Percentiles rank a stretch among this genome's conserved stretches.
Evolutionary conservation across 2,113 vertebrate species (phyloP).

Genomic region (Tetrax tetrax): DNA sequence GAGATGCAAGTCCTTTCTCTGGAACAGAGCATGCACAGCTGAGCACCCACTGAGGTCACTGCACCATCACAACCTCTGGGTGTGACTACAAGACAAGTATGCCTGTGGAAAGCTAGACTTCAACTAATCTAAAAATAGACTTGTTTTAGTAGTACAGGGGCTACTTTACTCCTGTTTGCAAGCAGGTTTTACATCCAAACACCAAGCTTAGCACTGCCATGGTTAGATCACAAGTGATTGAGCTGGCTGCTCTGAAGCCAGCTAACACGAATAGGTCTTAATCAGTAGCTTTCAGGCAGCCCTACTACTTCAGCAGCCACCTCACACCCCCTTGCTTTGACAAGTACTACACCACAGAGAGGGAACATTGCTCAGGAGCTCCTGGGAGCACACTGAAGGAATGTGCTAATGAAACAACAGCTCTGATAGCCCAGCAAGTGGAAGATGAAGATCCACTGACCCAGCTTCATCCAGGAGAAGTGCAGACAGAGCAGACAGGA

Average conservation of each 20-base stretch:
- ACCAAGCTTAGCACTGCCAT: fast-evolving
- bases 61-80: fast-evolving
- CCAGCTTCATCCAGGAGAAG: background rate
- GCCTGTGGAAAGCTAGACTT: background rate
- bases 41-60: background rate
- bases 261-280: background rate
- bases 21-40: background rate
- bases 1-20: background rate
- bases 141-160: background rate
- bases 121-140: background rate
- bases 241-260: background rate
- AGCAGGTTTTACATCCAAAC: background rate
- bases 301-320: background rate
- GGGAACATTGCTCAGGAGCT: background rate
- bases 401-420: background rate
- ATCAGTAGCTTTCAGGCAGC: background rate
- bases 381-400: background rate
- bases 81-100: background rate
- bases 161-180: background rate
- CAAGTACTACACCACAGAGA: background rate
- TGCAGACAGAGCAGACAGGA: background rate
- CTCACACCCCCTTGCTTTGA: background rate
- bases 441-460: background rate
- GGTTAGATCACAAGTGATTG: background rate
- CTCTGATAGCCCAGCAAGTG: background rate